Conservation (phyloP, 2,797 vertebrate genomes). For the Chiloscyllium punctatum region DNA sequence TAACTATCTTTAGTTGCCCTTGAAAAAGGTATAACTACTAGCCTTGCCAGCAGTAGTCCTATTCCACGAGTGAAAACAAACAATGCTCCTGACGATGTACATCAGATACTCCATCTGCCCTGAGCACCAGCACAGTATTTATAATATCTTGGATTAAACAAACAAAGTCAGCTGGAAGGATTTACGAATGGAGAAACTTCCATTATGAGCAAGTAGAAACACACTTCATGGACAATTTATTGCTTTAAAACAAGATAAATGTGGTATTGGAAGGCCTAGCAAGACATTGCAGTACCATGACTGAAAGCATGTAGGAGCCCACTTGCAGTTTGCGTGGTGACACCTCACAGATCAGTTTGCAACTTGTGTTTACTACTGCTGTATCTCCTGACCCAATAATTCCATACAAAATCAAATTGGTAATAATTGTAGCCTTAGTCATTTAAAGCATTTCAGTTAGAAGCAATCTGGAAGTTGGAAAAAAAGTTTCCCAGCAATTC, state of each 20-base stretch:
- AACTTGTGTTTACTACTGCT: background rate
- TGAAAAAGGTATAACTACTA: background rate
- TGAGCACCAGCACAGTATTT: background rate
- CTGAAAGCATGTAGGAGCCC: background rate
- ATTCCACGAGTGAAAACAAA: background rate
- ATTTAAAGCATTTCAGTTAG: background rate
- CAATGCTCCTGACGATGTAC: background rate
- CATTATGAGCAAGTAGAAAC: background rate
- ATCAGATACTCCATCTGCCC: background rate
- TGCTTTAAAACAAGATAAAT: background rate
- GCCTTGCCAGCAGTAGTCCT: background rate
- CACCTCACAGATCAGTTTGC: background rate
- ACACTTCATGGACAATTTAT: background rate
- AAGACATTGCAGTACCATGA: background rate
- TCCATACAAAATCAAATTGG: background rate
- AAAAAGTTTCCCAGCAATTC: background rate
- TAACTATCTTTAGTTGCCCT: too few species aligned
- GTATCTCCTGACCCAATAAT: background rate
- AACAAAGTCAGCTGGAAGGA: background rate
- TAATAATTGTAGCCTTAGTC: background rate
- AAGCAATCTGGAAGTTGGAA: background rate
- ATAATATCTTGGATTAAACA: background rate
- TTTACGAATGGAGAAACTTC: background rate
- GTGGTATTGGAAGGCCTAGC: background rate
- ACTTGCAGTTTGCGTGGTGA: background rate